Evolutionary conservation across 2,888 invertebrate species (phyloP).

Genomic region (Pogonocherus hispidulus): DNA sequence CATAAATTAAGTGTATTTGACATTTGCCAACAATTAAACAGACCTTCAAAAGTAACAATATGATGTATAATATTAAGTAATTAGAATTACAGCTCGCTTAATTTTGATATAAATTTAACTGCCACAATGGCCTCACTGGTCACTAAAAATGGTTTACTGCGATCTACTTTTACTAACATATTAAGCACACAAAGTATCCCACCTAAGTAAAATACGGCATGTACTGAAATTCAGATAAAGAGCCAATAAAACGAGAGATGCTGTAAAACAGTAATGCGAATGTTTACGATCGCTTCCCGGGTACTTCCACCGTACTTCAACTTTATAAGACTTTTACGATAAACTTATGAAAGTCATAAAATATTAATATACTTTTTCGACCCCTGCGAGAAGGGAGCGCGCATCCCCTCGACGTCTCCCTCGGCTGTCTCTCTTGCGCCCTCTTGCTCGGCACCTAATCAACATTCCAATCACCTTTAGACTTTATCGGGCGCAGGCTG

Average conservation of each 20-base stretch:
- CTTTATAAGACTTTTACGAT: slow-evolving; percentile 61
- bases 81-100: no score
- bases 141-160: no score
- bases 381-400: slow-evolving; percentile 22
- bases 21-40: no score
- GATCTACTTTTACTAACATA: not conserved
- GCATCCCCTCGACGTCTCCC: slow-evolving; percentile 47
- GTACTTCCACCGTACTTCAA: slow-evolving; percentile 54
- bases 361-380: slow-evolving; percentile 60
- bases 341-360: slow-evolving; percentile 60
- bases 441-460: slow-evolving; percentile 60
- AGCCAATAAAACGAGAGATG: slow-evolving; percentile 56
- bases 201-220: slow-evolving; percentile 21
- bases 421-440: slow-evolving; percentile 52
- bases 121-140: no score
- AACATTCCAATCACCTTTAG: slow-evolving; percentile 68
- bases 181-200: slow-evolving; percentile 13
- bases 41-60: no score
- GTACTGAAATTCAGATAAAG: slow-evolving; percentile 54
- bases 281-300: slow-evolving; percentile 55
- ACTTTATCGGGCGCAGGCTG: slow-evolving; percentile 65
- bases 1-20: no score
- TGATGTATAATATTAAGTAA: no score
- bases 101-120: no score
- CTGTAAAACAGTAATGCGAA: slow-evolving; percentile 55